Evolutionary conservation across 2,888 invertebrate species (phyloP).

Genomic region (Pachycephus smyrnensis): DNA sequence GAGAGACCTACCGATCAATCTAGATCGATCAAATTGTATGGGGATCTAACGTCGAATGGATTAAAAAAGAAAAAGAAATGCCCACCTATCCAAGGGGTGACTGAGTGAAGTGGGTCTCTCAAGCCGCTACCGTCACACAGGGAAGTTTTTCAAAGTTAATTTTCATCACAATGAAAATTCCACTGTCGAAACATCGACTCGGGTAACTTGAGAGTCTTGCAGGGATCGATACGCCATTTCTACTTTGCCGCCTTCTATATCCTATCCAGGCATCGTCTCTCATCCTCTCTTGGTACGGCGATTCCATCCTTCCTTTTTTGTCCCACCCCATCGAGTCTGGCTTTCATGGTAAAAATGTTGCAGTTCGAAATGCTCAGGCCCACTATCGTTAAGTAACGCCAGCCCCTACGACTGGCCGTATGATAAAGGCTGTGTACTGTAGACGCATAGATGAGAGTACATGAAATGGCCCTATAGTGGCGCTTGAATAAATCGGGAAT

Average conservation of each 20-base stretch:
- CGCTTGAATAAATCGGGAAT: not conserved
- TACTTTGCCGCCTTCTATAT: not conserved
- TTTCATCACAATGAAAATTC: not conserved
- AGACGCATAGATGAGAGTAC: not conserved
- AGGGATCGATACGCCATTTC: not conserved
- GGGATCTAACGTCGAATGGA: constrained; percentile 7
- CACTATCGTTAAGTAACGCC: not conserved
- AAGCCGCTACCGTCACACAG: not conserved
- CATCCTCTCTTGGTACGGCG: not conserved
- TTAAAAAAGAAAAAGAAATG: constrained; percentile 6
- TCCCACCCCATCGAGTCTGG: not conserved
- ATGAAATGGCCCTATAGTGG: not conserved
- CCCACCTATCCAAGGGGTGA: not conserved
- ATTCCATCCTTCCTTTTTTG: not conserved
- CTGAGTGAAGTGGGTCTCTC: not conserved
- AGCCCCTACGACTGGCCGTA: not conserved
- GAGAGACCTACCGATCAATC: constrained; percentile 24
- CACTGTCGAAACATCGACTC: not conserved
- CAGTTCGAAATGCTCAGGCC: not conserved
- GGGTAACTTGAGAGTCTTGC: not conserved
- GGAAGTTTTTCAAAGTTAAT: not conserved
- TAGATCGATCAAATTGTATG: constrained; percentile 32
- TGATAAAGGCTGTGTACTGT: not conserved
- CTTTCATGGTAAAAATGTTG: not conserved
- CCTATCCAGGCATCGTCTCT: not conserved